Conservation (phyloP, 2,113 vertebrate species). For the Paradisaea rubra region DNA sequence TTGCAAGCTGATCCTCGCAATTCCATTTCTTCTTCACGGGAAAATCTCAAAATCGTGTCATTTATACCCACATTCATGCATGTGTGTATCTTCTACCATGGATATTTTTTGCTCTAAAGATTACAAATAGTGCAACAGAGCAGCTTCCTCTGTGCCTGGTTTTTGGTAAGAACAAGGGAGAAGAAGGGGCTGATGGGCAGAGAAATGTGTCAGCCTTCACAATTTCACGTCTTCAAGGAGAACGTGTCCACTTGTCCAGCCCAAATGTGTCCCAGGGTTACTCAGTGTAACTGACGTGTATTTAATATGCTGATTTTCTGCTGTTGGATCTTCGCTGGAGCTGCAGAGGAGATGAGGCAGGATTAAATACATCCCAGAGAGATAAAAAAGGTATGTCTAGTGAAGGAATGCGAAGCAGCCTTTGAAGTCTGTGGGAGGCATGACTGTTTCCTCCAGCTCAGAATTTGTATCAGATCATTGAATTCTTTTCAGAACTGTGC, state of each 20-base stretch:
- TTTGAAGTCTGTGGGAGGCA: conserved; percentile 46
- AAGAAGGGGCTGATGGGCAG: background rate
- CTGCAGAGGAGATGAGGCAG: background rate
- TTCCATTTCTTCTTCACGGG: background rate
- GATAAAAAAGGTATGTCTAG: background rate
- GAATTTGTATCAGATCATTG: conserved; percentile 11
- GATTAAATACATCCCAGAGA: conserved; percentile 2
- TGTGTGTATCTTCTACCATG: fast-evolving
- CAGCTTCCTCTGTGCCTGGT: fast-evolving
- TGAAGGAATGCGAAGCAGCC: background rate
- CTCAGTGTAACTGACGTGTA: background rate
- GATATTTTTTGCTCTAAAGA: background rate
- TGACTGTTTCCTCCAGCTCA: conserved; percentile 2
- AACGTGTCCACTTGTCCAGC: background rate
- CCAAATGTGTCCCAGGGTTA: background rate
- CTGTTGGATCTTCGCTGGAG: background rate
- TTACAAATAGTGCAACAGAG: background rate
- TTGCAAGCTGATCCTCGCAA: background rate
- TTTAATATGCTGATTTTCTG: conserved; percentile 5
- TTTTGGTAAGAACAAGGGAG: background rate
- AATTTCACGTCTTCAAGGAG: background rate
- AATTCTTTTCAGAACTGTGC: background rate
- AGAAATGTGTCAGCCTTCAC: background rate
- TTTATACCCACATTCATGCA: background rate
- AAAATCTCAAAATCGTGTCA: background rate